Conservation (phyloP, 1,140 invertebrate genomes). For the Drosophila dunni region DNA sequence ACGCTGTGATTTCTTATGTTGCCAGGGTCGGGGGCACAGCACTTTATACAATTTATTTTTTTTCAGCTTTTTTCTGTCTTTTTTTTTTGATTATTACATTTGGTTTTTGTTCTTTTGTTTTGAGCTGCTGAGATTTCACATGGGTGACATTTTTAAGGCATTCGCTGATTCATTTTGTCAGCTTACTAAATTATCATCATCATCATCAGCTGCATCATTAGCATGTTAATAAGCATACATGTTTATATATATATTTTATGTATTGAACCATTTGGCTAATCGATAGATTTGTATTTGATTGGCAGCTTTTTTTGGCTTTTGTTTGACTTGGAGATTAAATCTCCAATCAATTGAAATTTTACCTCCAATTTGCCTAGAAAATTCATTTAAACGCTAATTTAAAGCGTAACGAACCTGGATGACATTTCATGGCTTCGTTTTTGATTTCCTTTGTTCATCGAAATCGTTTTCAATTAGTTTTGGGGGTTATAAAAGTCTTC, state of each 20-base stretch:
- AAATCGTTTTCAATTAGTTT: neutral
- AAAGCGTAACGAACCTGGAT: conserved; percentile 5
- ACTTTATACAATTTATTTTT: conserved; percentile 34
- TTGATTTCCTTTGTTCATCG: neutral
- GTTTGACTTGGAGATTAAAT: conserved; percentile 3
- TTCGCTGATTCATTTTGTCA: conserved; percentile 31
- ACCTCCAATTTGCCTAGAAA: neutral
- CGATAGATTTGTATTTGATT: conserved; percentile 40
- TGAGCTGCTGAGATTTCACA: conserved; percentile 36
- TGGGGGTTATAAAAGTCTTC: too few species aligned
- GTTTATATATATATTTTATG: conserved; percentile 13
- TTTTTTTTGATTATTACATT: conserved; percentile 41
- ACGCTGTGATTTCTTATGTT: conserved; percentile 67
- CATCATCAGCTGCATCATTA: conserved; percentile 7
- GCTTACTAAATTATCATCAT: conserved; percentile 3
- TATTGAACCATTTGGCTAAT: conserved; percentile 36
- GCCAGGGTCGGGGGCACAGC: conserved; percentile 41
- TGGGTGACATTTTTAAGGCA: conserved; percentile 46
- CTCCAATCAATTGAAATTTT: conserved; percentile 12
- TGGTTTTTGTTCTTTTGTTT: conserved; percentile 19
- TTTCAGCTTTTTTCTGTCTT: conserved; percentile 36
- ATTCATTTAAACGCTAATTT: conserved; percentile 38
- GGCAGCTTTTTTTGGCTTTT: neutral
- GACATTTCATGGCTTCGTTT: neutral
- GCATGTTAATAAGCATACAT: conserved; percentile 28